phyloP scores from a whole-genome alignment of 2,113 vertebrate genomes.

The Grus americana region DNA sequence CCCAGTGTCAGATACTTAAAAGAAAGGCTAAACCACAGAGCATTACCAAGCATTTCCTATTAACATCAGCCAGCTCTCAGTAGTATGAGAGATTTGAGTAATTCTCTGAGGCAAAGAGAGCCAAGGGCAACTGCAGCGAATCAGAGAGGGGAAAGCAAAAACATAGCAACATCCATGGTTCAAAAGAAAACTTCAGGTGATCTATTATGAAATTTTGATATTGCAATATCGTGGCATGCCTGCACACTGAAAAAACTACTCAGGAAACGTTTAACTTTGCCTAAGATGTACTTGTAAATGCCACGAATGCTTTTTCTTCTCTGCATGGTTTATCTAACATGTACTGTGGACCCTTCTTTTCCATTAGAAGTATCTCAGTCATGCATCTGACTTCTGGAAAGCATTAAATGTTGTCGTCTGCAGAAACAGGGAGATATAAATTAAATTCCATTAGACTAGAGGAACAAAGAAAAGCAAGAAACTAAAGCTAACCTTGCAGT shows the following conservation, averaged over 20 bases:
- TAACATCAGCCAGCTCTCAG: background rate
- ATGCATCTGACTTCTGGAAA: background rate
- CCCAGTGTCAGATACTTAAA: background rate
- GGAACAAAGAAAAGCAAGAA: background rate
- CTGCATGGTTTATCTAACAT: rapidly evolving
- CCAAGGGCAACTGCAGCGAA: background rate
- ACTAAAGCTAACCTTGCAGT: background rate
- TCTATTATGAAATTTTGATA: background rate
- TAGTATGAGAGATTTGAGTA: background rate
- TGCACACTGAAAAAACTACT: background rate
- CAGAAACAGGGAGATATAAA: background rate
- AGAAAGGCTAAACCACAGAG: background rate
- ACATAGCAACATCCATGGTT: background rate
- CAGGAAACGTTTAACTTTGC: background rate
- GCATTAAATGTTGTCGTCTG: background rate
- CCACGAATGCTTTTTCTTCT: background rate
- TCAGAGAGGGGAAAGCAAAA: background rate
- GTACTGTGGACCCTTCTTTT: background rate
- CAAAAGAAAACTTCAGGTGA: background rate
- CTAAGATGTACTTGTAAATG: background rate
- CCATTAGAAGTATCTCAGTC: background rate
- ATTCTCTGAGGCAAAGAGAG: background rate
- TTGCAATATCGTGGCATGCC: background rate
- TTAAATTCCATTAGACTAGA: background rate
- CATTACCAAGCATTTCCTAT: background rate